Evolutionary conservation across 1,140 invertebrate genomes (phyloP).

Genomic region (Berghia stephanieae): DNA sequence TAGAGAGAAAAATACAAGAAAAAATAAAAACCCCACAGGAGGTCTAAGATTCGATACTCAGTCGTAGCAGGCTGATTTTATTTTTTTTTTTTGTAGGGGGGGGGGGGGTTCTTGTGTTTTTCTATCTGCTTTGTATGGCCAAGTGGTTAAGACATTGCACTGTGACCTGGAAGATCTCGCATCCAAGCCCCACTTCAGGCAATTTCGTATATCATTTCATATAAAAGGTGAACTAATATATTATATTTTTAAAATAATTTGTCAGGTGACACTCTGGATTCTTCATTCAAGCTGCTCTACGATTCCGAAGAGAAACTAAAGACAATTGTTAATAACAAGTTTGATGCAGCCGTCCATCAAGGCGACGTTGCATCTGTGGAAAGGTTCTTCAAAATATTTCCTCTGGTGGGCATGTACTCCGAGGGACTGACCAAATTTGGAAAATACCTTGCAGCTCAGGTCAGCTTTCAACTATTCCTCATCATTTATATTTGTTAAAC

Average conservation of each 20-base stretch:
- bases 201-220: neutral
- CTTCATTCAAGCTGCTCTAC: constrained; percentile 82
- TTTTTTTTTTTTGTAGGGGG: too few relatives aligned
- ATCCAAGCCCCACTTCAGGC: too few relatives aligned
- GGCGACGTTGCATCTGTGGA: constrained; percentile 92
- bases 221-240: neutral
- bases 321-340: constrained; percentile 80
- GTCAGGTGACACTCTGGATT: constrained; percentile 77
- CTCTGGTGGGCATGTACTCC: constrained; percentile 89
- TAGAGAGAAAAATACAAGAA: too few relatives aligned
- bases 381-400: constrained; percentile 98
- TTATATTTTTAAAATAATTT: constrained; percentile 41
- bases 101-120: too few relatives aligned
- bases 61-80: too few relatives aligned
- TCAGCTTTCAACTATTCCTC: too few relatives aligned
- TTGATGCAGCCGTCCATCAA: constrained; percentile 89
- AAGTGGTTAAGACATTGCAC: too few relatives aligned
- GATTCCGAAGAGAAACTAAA: constrained; percentile 83
- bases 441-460: constrained; percentile 81
- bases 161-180: too few relatives aligned
- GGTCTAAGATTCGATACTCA: too few relatives aligned
- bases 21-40: too few relatives aligned
- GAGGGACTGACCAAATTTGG: constrained; percentile 92
- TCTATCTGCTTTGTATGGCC: too few relatives aligned
- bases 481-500: too few relatives aligned